Base-by-base conservation (phyloP, 2,797 vertebrate species). In the Florisuga fusca region DNA sequence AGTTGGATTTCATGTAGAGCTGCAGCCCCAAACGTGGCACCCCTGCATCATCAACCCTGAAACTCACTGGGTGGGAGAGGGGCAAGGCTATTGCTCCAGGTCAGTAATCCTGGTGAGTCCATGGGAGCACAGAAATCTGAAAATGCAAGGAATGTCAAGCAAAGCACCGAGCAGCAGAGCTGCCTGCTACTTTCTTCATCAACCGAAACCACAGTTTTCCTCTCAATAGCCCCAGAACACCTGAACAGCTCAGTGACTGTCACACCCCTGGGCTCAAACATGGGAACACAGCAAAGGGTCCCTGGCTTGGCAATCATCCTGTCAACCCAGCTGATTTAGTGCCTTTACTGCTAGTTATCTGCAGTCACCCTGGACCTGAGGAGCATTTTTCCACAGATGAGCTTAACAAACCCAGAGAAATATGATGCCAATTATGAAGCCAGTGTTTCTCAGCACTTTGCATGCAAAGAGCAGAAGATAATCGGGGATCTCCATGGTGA, bases 401-500 rank as follows among this genome's bases (percentile, higher is more conserved):
- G 18, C n/a, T 71, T 12, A 5, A 45, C 3, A 27, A 1, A 74
- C 57, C 72, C 79, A 10, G 50, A 59, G 93, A 91, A 62, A 7
- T 3, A 83, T 4, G 90, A 48, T 48, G 82, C 84, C 92, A 87
- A 41, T 85, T 14, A 86, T 15, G 61, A 50, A 72, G 53, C n/a
- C 34, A 12, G 78, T 43, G 80, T 4, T 72, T 29, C 29, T 73
- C 87, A 51, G 91, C 85, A 55, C 25, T 89, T 58, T 33, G 84
- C 88, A 64, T 53, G 76, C 61, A 22, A 68, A 29, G 93, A 82
- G 87, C 58, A 43, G 83, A 6, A 78, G 69, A 31, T 69, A 69
- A 36, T 59, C 57, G 48, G 82, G 76, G 84, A 84, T 93, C 92
- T 95, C 94, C 87, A 92, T 93, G 92, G 90, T 80, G 93, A 92